Evolutionary conservation across 2,113 vertebrate species (phyloP).

Genomic region (Myotis davidii): DNA sequence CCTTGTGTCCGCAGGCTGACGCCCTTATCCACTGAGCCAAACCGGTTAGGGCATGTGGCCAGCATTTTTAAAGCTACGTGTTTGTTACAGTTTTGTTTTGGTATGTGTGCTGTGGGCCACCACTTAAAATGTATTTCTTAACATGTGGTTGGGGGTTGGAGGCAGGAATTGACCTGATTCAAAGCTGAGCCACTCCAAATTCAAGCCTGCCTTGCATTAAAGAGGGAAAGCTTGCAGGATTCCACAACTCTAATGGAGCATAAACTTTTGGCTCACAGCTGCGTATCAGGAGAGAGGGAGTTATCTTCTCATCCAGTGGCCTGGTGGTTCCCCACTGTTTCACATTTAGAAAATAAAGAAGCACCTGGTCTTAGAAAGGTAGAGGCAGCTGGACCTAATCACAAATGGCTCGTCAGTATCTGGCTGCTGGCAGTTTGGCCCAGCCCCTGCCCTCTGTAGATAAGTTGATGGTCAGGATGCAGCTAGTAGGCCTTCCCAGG

Average conservation of each 20-base stretch:
- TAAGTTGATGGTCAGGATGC: background rate
- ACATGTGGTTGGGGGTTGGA: background rate
- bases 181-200: background rate
- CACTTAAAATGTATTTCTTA: background rate
- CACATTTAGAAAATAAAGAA: background rate
- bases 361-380: background rate
- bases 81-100: background rate
- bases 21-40: too few species aligned
- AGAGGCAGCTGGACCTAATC: background rate
- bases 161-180: background rate
- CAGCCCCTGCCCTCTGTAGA: background rate
- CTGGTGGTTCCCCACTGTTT: background rate
- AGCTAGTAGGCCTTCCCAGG: background rate
- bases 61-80: background rate
- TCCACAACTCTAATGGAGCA: background rate
- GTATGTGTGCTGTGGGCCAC: background rate
- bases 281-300: background rate
- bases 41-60: too few species aligned
- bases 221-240: background rate
- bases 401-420: background rate
- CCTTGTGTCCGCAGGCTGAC: too few species aligned
- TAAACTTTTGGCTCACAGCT: background rate
- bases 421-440: background rate
- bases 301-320: background rate
- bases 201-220: accelerated